Evolutionary conservation across 2,888 invertebrate species (phyloP).

Genomic region (Colostygia pectinataria): DNA sequence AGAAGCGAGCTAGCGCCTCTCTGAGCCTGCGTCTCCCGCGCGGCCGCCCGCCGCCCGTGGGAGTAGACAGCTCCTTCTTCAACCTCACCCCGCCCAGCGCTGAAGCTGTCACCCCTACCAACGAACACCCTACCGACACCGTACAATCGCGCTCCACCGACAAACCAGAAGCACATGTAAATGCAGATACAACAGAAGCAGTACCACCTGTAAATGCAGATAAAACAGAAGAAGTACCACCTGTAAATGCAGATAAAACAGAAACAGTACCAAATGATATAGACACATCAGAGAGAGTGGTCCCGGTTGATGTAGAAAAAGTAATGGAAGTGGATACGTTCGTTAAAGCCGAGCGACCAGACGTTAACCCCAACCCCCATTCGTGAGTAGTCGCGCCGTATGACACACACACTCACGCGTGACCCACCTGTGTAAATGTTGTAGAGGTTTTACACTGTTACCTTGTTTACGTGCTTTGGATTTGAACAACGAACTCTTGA

Average conservation of each 20-base stretch:
- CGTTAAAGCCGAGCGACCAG: conserved; percentile 63
- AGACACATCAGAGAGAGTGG: conserved; percentile 36
- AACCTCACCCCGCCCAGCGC: conserved; percentile 77
- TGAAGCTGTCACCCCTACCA: conserved; percentile 65
- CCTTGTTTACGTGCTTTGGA: conserved; percentile 8
- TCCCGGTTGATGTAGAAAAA: conserved; percentile 37
- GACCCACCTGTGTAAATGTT: conserved; percentile 38
- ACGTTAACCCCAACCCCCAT: conserved; percentile 74
- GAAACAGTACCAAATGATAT: conserved; percentile 1
- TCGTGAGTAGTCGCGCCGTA: conserved; percentile 74
- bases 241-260: conserved; percentile 13
- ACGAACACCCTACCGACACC: conserved; percentile 45
- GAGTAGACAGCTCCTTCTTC: conserved; percentile 66
- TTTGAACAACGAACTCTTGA: conserved; percentile 13
- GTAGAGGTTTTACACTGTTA: conserved; percentile 42
- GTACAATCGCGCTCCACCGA: conserved; percentile 43
- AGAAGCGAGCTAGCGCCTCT: conserved; percentile 73
- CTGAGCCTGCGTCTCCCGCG: conserved; percentile 71
- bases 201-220: conserved; percentile 1
- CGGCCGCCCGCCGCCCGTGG: conserved; percentile 70
- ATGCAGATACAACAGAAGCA: not conserved
- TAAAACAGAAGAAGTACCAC: not conserved
- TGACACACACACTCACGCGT: conserved; percentile 60
- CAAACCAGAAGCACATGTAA: conserved; percentile 21
- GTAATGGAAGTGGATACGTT: conserved; percentile 42